phyloP scores from a whole-genome alignment of 2,113 vertebrate species.

The Condylura cristata region DNA sequence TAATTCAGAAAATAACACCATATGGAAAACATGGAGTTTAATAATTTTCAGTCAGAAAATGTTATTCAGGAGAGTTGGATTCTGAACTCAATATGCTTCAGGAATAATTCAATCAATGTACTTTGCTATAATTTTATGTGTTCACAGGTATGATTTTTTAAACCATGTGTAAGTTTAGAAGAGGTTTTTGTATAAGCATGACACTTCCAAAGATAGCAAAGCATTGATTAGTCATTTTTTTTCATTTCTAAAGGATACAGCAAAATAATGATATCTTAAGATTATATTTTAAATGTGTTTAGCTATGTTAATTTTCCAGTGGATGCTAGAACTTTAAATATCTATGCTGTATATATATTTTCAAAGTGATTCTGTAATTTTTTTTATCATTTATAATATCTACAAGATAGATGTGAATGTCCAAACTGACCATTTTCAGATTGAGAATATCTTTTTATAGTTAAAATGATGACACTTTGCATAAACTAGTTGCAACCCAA shows the following conservation, averaged over 20 bases:
- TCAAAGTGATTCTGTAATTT: not conserved
- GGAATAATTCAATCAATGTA: not conserved
- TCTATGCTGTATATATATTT: not conserved
- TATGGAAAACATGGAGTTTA: not conserved
- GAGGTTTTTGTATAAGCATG: not conserved
- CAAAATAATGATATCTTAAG: not conserved
- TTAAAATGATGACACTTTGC: not conserved
- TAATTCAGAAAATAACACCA: not conserved
- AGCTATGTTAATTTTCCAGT: not conserved
- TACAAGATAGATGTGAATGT: not conserved
- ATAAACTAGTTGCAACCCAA: not conserved
- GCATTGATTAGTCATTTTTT: not conserved
- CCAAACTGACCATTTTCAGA: not conserved
- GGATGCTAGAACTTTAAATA: not conserved
- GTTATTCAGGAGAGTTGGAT: not conserved
- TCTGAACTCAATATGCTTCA: not conserved
- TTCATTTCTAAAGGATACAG: not conserved
- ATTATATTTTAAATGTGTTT: not conserved
- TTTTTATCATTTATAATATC: conserved; percentile 15
- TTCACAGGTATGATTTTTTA: not conserved
- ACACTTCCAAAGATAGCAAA: not conserved
- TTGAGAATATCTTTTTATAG: not conserved
- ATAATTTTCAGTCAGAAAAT: not conserved
- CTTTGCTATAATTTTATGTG: not conserved
- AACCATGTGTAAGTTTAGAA: not conserved